Conservation (phyloP, 2,797 vertebrate species). For the Tympanoctomys barrerae region DNA sequence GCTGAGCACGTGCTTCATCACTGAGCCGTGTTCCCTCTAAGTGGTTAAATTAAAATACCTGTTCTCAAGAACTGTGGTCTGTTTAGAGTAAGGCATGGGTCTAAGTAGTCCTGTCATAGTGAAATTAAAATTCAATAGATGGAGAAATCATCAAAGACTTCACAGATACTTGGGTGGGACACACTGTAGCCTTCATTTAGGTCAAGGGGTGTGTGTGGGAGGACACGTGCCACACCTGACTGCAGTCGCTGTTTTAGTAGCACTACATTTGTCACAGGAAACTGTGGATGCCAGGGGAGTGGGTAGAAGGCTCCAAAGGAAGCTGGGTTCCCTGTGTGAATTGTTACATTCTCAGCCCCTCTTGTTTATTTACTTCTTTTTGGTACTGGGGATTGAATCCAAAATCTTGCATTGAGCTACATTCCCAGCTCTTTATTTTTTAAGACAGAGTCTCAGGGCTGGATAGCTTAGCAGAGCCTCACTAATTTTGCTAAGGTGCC, state of each 20-base stretch:
- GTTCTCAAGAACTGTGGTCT: background rate
- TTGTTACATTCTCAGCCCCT: background rate
- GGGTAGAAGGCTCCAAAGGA: background rate
- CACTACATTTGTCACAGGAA: background rate
- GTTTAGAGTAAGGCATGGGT: conserved; percentile 20
- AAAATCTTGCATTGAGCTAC: background rate
- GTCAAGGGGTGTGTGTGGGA: background rate
- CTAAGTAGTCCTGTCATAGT: conserved; percentile 7
- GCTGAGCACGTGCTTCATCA: background rate
- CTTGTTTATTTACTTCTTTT: background rate
- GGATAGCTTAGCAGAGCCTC: background rate
- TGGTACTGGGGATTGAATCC: background rate
- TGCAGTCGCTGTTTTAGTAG: too few species aligned
- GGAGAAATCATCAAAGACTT: conserved; percentile 5
- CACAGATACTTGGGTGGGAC: background rate
- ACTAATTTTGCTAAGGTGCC: background rate
- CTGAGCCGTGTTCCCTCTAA: background rate
- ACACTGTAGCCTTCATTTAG: background rate
- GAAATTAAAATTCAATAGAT: conserved; percentile 46
- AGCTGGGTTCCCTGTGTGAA: background rate
- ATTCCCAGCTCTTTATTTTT: background rate
- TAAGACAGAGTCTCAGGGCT: background rate
- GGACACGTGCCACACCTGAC: fast-evolving
- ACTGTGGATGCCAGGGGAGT: background rate
- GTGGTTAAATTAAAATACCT: background rate